Evolutionary conservation across 2,888 invertebrate genomes (phyloP), one percentile per base, ranked within the genome.

Genomic region (Platycheirus rosarum): DNA sequence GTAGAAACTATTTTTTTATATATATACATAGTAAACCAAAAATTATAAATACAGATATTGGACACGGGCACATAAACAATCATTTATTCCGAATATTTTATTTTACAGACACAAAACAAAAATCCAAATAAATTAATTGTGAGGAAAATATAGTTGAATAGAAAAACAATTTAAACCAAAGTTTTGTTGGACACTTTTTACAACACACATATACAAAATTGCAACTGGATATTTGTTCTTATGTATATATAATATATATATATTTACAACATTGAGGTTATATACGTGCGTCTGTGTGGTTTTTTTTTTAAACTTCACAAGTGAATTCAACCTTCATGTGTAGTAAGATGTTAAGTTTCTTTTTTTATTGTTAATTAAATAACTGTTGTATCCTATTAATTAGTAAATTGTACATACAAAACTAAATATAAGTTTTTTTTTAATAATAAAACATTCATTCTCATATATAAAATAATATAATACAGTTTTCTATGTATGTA

Each of bases 261-360:
- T 26, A 75, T 63, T 48, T 76, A 76, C 75, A 76, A 69, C 13
- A 49, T 42, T 62, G 26, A 63, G 40, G 9, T 62, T 62, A 26
- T 14, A 51, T 48, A 40, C 37, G 69, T 55, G 69, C 69, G 53
- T 55, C 44, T 68, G 18, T 51, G 11, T 68, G 11, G n/a, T n/a
- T n/a, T n/a, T 62, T 14, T 9, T 68, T 32, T 23, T 13, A 51
- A 62, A 8, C 20, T 71, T 26, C 44, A 46, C 51, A 73, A 55
- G 2, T 62, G 37, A 62, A 62, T 7, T 23, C 44, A 32, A 69
- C 40, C 42, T 75, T 53, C 44, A 71, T 62, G 9, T 69, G 2
- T 46, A 35, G 5, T 68, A 40, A 29, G 20, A 48, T 29, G 20
- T 48, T 57, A 55, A n/a, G 18, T 44, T 55, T 53, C 35, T 2